Conservation (phyloP, 2,113 vertebrate genomes). For the Puffinus mauretanicus region DNA sequence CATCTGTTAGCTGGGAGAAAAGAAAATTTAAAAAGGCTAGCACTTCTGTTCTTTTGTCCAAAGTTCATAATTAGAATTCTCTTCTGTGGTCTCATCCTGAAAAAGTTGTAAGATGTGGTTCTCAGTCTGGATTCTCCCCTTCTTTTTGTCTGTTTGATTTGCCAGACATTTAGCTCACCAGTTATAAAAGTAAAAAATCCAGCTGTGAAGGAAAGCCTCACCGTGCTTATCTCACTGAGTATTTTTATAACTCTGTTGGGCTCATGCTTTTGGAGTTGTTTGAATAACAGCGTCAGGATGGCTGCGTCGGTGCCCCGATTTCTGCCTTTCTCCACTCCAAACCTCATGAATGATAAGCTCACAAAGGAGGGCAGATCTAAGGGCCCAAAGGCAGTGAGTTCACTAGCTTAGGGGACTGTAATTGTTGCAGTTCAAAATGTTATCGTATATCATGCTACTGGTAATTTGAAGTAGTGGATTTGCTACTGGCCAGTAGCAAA, state of each 20-base stretch:
- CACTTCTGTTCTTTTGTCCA: neutral
- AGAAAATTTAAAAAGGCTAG: neutral
- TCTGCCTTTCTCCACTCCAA: neutral
- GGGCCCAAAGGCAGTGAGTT: neutral
- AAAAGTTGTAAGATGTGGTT: neutral
- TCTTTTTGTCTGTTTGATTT: neutral
- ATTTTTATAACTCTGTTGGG: neutral
- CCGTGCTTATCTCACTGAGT: neutral
- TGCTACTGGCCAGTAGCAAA: neutral
- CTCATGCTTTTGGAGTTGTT: neutral
- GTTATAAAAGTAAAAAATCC: neutral
- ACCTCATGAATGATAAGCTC: neutral
- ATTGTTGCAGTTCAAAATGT: neutral
- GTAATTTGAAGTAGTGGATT: neutral
- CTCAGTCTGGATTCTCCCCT: neutral
- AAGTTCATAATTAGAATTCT: neutral
- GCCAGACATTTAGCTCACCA: neutral
- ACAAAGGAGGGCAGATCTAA: neutral
- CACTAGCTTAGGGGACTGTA: neutral
- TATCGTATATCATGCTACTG: neutral
- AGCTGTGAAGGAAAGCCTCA: neutral
- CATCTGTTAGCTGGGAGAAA: neutral
- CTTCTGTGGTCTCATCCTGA: neutral
- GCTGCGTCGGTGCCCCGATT: neutral
- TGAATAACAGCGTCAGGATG: neutral